Evolutionary conservation across 2,888 invertebrate genomes (phyloP).

Genomic region (Zhengitettix transpicula): DNA sequence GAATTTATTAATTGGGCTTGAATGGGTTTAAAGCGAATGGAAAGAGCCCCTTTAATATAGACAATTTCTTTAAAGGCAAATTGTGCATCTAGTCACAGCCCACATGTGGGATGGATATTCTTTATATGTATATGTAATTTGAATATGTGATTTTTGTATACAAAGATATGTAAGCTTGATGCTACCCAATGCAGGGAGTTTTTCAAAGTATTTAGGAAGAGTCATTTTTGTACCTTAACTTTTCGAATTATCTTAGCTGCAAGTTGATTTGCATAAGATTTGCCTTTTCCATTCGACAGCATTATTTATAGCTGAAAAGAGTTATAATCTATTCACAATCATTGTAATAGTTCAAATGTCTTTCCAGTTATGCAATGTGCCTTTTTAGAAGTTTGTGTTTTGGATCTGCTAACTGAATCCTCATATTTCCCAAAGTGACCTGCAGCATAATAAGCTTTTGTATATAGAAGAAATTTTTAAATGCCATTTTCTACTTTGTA

Average conservation of each 20-base stretch:
- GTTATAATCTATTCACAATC: neutral
- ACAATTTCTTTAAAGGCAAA: conserved; percentile 1
- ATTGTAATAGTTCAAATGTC: neutral
- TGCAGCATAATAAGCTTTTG: neutral
- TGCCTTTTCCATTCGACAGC: neutral
- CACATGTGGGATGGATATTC: conserved; percentile 1
- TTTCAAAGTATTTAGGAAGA: neutral
- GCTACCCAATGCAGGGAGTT: neutral
- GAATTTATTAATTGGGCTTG: neutral
- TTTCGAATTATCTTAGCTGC: neutral
- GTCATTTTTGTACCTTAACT: conserved; percentile 1
- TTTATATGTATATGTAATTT: neutral
- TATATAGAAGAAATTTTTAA: neutral
- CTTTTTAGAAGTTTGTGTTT: conserved; percentile 4
- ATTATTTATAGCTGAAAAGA: neutral
- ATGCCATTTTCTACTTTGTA: conserved; percentile 6
- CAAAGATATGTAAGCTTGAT: neutral
- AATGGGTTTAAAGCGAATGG: neutral
- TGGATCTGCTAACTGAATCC: conserved; percentile 3
- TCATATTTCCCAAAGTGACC: conserved; percentile 2
- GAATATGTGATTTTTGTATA: conserved; percentile 4
- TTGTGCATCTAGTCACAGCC: conserved; percentile 11
- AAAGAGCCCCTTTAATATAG: neutral
- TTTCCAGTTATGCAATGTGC: conserved; percentile 4
- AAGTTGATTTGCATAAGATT: neutral